phyloP scores from a whole-genome alignment of 2,888 invertebrate genomes.

The Spatulosminthurus flaviceps region DNA sequence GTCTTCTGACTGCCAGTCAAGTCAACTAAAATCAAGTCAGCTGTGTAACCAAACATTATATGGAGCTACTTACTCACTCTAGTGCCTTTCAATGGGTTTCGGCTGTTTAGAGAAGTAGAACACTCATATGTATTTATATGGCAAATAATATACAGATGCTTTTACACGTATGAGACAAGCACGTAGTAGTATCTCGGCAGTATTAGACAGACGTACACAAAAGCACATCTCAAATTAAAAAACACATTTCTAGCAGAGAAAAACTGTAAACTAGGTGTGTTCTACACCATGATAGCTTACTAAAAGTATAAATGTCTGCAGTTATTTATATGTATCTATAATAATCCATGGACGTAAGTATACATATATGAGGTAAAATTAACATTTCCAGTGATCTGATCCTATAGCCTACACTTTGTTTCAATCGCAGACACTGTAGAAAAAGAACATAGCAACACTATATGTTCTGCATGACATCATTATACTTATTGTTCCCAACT shows the following conservation, averaged over 20 bases:
- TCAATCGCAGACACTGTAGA: too few relatives aligned
- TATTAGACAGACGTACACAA: background rate
- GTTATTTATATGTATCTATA: too few relatives aligned
- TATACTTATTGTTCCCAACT: too few relatives aligned
- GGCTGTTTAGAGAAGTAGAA: background rate
- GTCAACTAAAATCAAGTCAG: conserved; percentile 30
- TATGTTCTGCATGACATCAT: too few relatives aligned
- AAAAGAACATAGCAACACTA: too few relatives aligned
- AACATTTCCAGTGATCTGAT: background rate
- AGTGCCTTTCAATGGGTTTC: background rate
- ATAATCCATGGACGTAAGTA: too few relatives aligned
- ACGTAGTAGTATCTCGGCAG: too few relatives aligned
- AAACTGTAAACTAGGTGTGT: too few relatives aligned
- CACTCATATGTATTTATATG: background rate
- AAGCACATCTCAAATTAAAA: too few relatives aligned
- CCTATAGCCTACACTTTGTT: background rate
- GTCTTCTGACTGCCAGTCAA: conserved; percentile 27
- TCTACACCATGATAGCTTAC: too few relatives aligned
- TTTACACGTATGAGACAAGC: background rate
- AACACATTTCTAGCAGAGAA: too few relatives aligned
- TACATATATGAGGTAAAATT: background rate
- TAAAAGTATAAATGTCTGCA: too few relatives aligned
- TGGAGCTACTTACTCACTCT: conserved; percentile 10
- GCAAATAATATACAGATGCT: background rate
- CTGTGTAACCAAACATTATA: conserved; percentile 41